Evolutionary conservation across 2,797 vertebrate species (phyloP).

Genomic region (Sorex maritimensis): DNA sequence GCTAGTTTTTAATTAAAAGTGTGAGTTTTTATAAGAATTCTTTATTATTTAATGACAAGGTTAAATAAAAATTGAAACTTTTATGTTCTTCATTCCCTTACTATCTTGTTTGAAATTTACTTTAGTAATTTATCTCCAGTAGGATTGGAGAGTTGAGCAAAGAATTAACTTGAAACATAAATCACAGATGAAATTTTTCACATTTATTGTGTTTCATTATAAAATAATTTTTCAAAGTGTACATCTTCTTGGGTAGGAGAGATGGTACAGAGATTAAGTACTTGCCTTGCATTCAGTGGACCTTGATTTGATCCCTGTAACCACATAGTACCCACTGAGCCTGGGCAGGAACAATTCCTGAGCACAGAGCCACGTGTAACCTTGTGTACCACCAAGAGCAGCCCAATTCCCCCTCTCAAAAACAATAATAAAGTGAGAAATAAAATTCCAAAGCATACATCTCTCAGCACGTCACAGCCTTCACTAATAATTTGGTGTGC

Average conservation of each 20-base stretch:
- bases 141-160: not conserved
- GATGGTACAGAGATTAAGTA: too few relatives aligned
- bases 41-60: not conserved
- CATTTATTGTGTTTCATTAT: not conserved
- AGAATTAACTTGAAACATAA: not conserved
- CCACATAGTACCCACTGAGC: too few relatives aligned
- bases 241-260: too few relatives aligned
- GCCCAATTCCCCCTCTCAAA: too few relatives aligned
- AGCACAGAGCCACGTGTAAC: too few relatives aligned
- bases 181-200: not conserved
- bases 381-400: too few relatives aligned
- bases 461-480: not conserved
- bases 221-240: not conserved
- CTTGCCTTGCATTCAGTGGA: too few relatives aligned
- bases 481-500: not conserved
- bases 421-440: too few relatives aligned
- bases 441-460: not conserved
- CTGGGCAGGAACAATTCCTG: too few relatives aligned
- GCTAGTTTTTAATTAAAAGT: not conserved
- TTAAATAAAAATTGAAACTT: not conserved
- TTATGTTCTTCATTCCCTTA: not conserved
- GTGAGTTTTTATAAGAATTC: not conserved
- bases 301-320: too few relatives aligned
- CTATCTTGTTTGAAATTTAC: not conserved
- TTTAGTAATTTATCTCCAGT: not conserved